Base-by-base conservation (phyloP, 2,797 vertebrate species). In the Diceros bicornis region DNA sequence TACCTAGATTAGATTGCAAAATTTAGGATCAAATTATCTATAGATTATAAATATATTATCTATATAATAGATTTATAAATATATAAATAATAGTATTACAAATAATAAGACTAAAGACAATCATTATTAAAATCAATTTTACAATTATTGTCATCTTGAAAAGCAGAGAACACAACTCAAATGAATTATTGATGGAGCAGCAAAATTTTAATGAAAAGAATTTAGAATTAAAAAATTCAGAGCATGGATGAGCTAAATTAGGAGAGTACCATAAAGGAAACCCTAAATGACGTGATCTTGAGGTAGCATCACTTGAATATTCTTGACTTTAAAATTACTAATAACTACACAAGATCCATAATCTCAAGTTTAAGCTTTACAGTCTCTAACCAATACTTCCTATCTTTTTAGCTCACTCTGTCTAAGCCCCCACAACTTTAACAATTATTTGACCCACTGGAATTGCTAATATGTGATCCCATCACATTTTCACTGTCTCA, bases 151-250 rank as follows among this genome's bases (percentile, higher is more conserved):
- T 16, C 16, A 69, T 27, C 41, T 86, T 69, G 21, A 68, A 90
- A 93, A 87, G 34, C 68, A 95, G 34, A 86, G 27, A 75, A 78
- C 8, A 71, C 21, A 81, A 86, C 11, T 68, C 16, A 47, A 59
- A 62, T 44, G 16, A 86, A 77, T 69, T 37, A 69, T 29, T 90
- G 25, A 75, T 52, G 11, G 55, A 47, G 34, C 23, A 69, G 18
- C 11, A 81, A 86, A 92, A 68, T 74, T 91, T 82, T n/a, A 93
- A 41, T 66, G 44, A n/a, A 92, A 94, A 77, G 4, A 75, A 89
- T 66, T 82, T 72, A 18, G 18, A 78, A 84, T 68, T 83, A 16
- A 86, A 72, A 93, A 74, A 23, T 74, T 85, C 72, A 90, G 14
- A 52, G 52, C 52, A 37, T 62, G 7, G 44, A 82, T 62, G 10